phyloP scores from a whole-genome alignment of 2,113 vertebrate species.

The Pampusana beccarii region DNA sequence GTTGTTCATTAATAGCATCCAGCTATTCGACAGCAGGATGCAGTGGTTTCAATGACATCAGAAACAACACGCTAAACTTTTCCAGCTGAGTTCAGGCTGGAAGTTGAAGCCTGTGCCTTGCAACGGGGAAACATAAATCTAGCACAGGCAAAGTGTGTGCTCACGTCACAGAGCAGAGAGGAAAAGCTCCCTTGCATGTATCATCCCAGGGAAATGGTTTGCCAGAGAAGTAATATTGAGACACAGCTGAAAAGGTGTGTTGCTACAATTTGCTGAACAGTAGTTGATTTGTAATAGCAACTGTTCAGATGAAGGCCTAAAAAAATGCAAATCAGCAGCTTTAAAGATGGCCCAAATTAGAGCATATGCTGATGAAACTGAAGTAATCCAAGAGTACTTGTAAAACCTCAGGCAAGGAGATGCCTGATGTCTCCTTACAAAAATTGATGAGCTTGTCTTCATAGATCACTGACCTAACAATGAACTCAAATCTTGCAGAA shows the following conservation, averaged over 20 bases:
- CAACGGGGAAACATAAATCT: neutral
- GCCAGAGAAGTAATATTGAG: neutral
- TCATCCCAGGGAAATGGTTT: neutral
- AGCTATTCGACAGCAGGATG: neutral
- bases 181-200: neutral
- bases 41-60: neutral
- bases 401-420: conserved; percentile 16
- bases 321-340: neutral
- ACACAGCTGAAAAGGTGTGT: neutral
- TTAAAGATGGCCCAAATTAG: neutral
- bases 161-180: neutral
- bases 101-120: neutral
- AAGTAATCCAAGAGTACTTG: neutral
- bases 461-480: conserved; percentile 18
- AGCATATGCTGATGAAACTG: neutral
- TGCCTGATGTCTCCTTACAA: neutral
- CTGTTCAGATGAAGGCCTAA: neutral
- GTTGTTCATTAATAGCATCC: neutral
- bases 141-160: neutral
- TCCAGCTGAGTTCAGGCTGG: neutral
- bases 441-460: conserved; percentile 30
- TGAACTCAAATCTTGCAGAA: conserved; percentile 38
- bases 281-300: neutral
- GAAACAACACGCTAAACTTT: neutral
- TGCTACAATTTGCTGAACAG: neutral